Evolutionary conservation across 2,113 vertebrate genomes (phyloP), one percentile per base, ranked within the genome.

Genomic region (Balaeniceps rex): DNA sequence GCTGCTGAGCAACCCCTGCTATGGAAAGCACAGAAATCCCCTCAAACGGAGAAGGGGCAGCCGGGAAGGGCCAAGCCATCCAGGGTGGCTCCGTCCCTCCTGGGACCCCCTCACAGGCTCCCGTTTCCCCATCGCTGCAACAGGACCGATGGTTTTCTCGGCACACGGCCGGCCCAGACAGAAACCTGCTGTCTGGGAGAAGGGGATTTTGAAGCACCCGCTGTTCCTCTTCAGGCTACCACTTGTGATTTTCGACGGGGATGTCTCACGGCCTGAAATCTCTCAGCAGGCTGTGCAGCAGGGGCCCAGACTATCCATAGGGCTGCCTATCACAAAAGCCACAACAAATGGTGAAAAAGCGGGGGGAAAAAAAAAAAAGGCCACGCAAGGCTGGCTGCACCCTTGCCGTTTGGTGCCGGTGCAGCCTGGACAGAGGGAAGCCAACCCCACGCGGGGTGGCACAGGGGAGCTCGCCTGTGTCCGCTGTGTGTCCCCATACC

Each of bases 91-190:
- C 23, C 69, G 21, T 16, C 21, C 24, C 36, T 40, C 42, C 40
- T 0, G 0, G 15, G 6, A 46, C 7, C 3, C 22, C 23, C 44
- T 26, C 10, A 4, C 14, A 25, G 19, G 4, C 19, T 78, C 33
- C 16, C 1, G 2, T 36, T 36, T 71, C n/a, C 23, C 23, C 1
- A 0, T 9, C 8, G 4, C 8, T 52, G 19, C 33, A 22, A 25
- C 54, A 28, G n/a, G 31, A 76, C 7, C 0, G 0, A 29, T 7
- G n/a, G 40, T 11, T 70, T 60, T 36, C 57, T 54, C 10, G 10
- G 75, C 7, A 2, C 4, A 2, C 0, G 0, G 46, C 40, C 6
- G 4, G 60, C 52, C 71, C 9, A 47, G 66, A 54, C 5, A 12
- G 44, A 55, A 72, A 70, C 8, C 12, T 3, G 0, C 44, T 14